Percentiles rank a stretch among this genome's conserved stretches.
These are phyloP conservation scores for Acronicta aceris DNA, from an alignment of 2,888 invertebrate genomes.

Conservation along the genomic window DNA sequence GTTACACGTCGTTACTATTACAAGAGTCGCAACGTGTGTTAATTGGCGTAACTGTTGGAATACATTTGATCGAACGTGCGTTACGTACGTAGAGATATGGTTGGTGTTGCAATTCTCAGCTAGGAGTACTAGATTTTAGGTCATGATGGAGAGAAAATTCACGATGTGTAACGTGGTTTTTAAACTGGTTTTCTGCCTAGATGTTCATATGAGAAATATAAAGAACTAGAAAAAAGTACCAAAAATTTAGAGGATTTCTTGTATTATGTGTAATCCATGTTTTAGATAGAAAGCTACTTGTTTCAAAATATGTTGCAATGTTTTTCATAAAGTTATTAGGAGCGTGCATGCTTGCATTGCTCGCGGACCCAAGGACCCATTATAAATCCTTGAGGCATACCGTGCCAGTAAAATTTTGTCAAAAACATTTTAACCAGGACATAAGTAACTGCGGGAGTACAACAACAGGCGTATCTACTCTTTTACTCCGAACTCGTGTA, in stretches of 20 bases:
- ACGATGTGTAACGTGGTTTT: not conserved
- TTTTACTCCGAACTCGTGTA: no score
- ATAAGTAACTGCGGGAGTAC: not conserved
- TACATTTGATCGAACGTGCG: slow-evolving; percentile 33
- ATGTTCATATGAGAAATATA: not conserved
- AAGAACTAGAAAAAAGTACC: no score
- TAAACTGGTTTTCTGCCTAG: not conserved
- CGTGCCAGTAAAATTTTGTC: no score
- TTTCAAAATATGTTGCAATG: no score
- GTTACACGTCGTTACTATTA: slow-evolving; percentile 10
- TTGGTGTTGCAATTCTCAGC: slow-evolving; percentile 17
- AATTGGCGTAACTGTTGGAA: slow-evolving; percentile 43
- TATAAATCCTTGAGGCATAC: slow-evolving; percentile 10
- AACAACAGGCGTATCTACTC: not conserved
- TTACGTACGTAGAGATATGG: slow-evolving; percentile 15
- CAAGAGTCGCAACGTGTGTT: slow-evolving; percentile 25
- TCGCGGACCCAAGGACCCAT: not conserved
- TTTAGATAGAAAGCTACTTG: no score
- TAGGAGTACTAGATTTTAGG: slow-evolving; percentile 4
- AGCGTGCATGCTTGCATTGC: not conserved
- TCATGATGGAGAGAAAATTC: not conserved
- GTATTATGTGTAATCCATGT: no score
- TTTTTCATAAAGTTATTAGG: not conserved
- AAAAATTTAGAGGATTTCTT: no score
- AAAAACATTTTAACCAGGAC: not conserved